Conservation (phyloP, 2,888 invertebrate species). For the Euplexia lucipara region DNA sequence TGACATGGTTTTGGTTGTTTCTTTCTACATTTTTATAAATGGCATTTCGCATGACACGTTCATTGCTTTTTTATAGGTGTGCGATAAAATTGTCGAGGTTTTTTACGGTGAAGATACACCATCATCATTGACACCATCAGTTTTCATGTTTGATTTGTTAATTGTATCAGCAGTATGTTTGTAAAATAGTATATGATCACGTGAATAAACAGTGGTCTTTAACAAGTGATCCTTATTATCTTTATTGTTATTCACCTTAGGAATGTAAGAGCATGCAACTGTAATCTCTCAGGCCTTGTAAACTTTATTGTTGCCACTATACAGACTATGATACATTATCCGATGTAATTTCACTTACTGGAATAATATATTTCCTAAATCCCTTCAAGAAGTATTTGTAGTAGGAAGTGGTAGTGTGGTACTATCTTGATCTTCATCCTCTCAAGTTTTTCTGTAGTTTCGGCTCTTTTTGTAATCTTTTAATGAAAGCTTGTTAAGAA, state of each 20-base stretch:
- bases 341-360: slow-evolving; percentile 20
- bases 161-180: slow-evolving; percentile 14
- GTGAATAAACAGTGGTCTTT: slow-evolving; percentile 47
- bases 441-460: background rate
- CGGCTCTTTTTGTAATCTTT: too few species aligned
- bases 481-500: too few species aligned
- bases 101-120: too few species aligned
- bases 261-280: slow-evolving; percentile 39
- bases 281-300: slow-evolving; percentile 50
- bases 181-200: slow-evolving; percentile 19
- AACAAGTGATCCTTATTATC: slow-evolving; percentile 36
- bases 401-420: slow-evolving; percentile 1
- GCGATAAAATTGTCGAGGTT: slow-evolving; percentile 11
- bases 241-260: slow-evolving; percentile 46
- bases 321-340: slow-evolving; percentile 19
- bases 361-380: slow-evolving; percentile 5
- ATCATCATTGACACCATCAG: slow-evolving; percentile 7
- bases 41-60: background rate
- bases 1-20: slow-evolving; percentile 22
- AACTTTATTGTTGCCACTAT: slow-evolving; percentile 40
- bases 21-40: slow-evolving; percentile 15
- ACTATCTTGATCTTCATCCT: background rate
- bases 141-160: background rate
- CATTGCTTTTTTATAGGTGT: background rate
- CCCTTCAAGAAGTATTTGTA: background rate